Evolutionary conservation across 2,797 vertebrate species (phyloP), one percentile per base, ranked within the genome.

Genomic region (Sphaeramia orbicularis): DNA sequence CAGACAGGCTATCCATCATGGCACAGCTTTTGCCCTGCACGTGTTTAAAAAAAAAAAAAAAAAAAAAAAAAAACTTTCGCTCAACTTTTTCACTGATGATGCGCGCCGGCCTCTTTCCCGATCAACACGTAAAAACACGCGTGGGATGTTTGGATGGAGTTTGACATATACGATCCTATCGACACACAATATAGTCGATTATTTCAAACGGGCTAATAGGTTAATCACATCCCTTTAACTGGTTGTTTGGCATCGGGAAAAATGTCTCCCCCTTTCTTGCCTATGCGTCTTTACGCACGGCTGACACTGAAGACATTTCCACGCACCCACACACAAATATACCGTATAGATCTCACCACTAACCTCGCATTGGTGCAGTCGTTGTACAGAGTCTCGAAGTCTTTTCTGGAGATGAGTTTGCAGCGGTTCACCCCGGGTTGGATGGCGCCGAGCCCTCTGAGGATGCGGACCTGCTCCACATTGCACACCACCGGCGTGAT

Each of bases 281-380:
- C 42, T 6, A 52, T 82, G 82, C 79, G 85, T 76, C 74, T 92
- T 91, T 91, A 90, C 89, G 90, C 89, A 78, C 86, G 63, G 66
- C 35, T 2, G 16, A 58, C 43, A 36, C 43, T n/a, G 3, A 18
- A 70, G 30, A 74, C 64, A 58, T 66, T 58, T 50, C 50, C 70
- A 24, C 41, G 14, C 37, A 36, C 30, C 44, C 48, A 4, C 1
- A 27, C 2, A 27, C 27, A 27, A 27, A 69, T 41, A 52, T 18
- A 48, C 61, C 61, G 52, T 1, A 16, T 14, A 32, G 6, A 51
- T 53, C 52, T 43, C 45, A 10, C 18, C 68, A 85, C 92, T 95
- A 84, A 99, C 97, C 97, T 99, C 30, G 97, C 97, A 66, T 99
- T 99, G 88, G 97, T 99, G 95, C 97, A 99, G 94, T 99, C 97